These are phyloP conservation scores for Ferdinandea cuprea DNA, from an alignment of 2,888 invertebrate species.

Conservation along the genomic window DNA sequence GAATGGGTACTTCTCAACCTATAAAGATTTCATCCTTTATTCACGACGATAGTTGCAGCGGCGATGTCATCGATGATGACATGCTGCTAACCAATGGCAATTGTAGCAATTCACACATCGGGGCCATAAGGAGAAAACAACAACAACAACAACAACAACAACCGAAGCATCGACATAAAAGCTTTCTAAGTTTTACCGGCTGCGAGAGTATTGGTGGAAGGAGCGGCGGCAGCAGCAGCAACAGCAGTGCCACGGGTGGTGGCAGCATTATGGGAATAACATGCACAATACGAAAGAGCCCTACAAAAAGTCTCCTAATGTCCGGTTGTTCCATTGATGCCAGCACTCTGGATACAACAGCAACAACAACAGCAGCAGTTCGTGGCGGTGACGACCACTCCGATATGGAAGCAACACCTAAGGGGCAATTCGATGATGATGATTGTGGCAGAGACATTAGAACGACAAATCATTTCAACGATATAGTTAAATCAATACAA, in stretches of 20 bases:
- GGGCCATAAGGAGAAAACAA: constrained; percentile 48
- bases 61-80: constrained; percentile 50
- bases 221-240: constrained; percentile 68
- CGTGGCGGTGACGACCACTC: constrained; percentile 66
- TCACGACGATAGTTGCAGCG: constrained; percentile 59
- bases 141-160: constrained; percentile 75
- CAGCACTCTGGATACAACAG: constrained; percentile 40
- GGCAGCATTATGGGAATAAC: constrained; percentile 71
- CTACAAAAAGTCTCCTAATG: constrained; percentile 69
- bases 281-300: constrained; percentile 68
- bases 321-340: constrained; percentile 68
- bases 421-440: constrained; percentile 60
- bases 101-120: constrained; percentile 38
- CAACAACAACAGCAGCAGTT: constrained; percentile 28
- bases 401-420: constrained; percentile 68
- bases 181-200: constrained; percentile 77
- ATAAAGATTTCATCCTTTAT: constrained; percentile 64
- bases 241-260: constrained; percentile 64
- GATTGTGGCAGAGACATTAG: constrained; percentile 72
- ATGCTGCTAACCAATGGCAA: constrained; percentile 57
- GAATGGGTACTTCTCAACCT: constrained; percentile 16
- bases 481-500: constrained; percentile 71
- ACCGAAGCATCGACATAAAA: constrained; percentile 77
- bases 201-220: constrained; percentile 67
- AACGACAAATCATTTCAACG: constrained; percentile 74